Evolutionary conservation across 2,888 invertebrate genomes (phyloP), one percentile per base, ranked within the genome.

Genomic region (Allolobophora icterica): DNA sequence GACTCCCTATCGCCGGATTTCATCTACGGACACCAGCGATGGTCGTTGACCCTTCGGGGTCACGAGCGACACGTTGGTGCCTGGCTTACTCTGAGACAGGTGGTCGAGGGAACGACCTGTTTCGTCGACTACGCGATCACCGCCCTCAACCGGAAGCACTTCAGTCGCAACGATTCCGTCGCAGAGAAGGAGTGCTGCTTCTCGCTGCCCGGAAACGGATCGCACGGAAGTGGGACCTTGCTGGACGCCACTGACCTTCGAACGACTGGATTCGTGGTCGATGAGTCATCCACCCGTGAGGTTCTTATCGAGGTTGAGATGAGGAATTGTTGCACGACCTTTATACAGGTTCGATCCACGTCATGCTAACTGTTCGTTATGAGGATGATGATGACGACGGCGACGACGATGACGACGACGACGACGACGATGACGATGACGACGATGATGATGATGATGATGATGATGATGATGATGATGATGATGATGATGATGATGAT

Each of bases 121-220:
- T 33, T 1, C 38, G 34, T 89, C 17, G 89, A 89, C 40, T 89
- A 38, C 30, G 40, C 89, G 11, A 35, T 89, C 34, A 89, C 89
- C 38, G 89, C 89, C 89, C 89, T 89, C 17, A 89, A 89, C 89
- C 35, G 38, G 35, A 35, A 38, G 17, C 89, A 89, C 89, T 89
- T 89, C 35, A 89, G 89, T 34, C 6, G 40, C n/a, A 89, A 34
- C 35, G 89, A 89, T 24, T 38, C 40, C 30, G 35, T 89, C 15
- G 13, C 30, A 0, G 89, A 35, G 24, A 35, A 30, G 89, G 38
- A 40, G 11, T 89, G 35, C 40, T 40, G 6, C 24, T 89, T 89
- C 35, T 35, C 35, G 38, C 24, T 89, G 38, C n/a, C 71, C n/a
- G 89, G 40, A 34, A 5, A 30, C 30, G 38, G 38, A 40, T 38